Percentiles rank a stretch among this genome's conserved stretches.
Conservation (phyloP, 2,113 vertebrate species). For the Pheucticus melanocephalus region DNA sequence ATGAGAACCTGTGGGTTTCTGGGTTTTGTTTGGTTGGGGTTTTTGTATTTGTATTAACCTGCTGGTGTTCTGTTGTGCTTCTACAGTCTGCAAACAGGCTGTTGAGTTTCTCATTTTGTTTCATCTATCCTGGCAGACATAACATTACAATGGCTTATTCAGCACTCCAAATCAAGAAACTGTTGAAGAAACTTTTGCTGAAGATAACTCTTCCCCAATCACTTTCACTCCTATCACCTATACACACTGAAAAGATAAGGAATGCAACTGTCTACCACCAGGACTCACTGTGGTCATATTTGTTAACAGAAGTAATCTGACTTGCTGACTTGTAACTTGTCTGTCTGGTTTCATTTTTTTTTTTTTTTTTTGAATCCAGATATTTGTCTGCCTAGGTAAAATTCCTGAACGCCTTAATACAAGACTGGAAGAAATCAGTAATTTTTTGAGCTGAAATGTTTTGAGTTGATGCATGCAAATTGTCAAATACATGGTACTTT, state of each 20-base stretch:
- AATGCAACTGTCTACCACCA: slow-evolving; percentile 14
- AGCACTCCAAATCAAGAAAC: slow-evolving; percentile 84
- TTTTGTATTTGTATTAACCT: not conserved
- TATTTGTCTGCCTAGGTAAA: slow-evolving; percentile 34
- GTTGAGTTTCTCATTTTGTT: slow-evolving; percentile 7
- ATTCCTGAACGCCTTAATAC: slow-evolving; percentile 38
- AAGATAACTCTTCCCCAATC: slow-evolving; percentile 22
- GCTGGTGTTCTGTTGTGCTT: not conserved
- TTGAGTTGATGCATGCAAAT: slow-evolving; percentile 56
- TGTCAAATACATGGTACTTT: slow-evolving; percentile 21
- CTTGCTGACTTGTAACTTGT: slow-evolving; percentile 34
- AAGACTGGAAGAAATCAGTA: not conserved
- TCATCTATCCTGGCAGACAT: slow-evolving; percentile 65
- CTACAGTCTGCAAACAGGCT: not conserved
- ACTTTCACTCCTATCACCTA: slow-evolving; percentile 16
- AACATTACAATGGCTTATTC: slow-evolving; percentile 87
- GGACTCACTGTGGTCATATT: slow-evolving; percentile 27
- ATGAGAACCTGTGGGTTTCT: not conserved
- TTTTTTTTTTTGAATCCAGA: not conserved
- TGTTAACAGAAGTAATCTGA: slow-evolving; percentile 49
- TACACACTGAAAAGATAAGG: slow-evolving; percentile 22
- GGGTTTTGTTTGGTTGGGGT: not conserved
- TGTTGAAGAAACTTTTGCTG: slow-evolving; percentile 43
- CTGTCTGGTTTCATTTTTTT: not conserved
- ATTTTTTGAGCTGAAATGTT: not conserved